phyloP scores from a whole-genome alignment of 2,888 invertebrate species.

The Euclidia mi region DNA sequence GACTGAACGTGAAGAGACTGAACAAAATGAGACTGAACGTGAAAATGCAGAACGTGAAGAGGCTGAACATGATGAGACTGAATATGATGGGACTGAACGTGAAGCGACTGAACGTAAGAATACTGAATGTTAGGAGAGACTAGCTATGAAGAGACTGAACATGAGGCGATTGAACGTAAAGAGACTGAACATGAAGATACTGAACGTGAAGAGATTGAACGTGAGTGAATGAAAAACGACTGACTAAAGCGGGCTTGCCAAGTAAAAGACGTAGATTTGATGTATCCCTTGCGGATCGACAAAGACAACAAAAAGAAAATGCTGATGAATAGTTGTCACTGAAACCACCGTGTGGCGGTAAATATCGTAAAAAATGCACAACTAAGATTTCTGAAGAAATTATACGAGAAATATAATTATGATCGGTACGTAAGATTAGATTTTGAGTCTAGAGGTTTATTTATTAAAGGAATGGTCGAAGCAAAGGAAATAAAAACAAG shows the following conservation, averaged over 20 bases:
- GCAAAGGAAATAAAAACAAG: conserved; percentile 5
- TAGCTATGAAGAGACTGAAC: too few relatives aligned
- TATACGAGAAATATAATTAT: conserved; percentile 12
- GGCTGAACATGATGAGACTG: too few relatives aligned
- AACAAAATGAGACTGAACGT: too few relatives aligned
- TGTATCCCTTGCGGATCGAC: conserved; percentile 2
- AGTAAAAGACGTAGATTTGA: conserved; percentile 13
- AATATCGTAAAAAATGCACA: conserved; percentile 12
- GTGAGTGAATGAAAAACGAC: too few relatives aligned
- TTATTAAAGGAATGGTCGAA: conserved; percentile 5
- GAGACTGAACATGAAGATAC: too few relatives aligned
- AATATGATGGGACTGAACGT: too few relatives aligned
- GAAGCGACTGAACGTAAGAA: too few relatives aligned
- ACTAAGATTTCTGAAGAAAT: conserved; percentile 10
- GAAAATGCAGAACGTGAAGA: too few relatives aligned
- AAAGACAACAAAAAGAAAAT: conserved; percentile 9
- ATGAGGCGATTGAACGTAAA: too few relatives aligned
- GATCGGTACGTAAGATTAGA: conserved; percentile 10
- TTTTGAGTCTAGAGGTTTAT: conserved; percentile 8
- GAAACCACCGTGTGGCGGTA: conserved; percentile 7
- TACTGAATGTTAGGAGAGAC: too few relatives aligned
- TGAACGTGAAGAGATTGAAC: too few relatives aligned
- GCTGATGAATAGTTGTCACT: conserved; percentile 9
- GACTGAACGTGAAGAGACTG: too few relatives aligned
- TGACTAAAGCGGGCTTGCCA: conserved; percentile 5